Base-by-base conservation (phyloP, 2,797 vertebrate genomes). In the Aplochiton taeniatus region DNA sequence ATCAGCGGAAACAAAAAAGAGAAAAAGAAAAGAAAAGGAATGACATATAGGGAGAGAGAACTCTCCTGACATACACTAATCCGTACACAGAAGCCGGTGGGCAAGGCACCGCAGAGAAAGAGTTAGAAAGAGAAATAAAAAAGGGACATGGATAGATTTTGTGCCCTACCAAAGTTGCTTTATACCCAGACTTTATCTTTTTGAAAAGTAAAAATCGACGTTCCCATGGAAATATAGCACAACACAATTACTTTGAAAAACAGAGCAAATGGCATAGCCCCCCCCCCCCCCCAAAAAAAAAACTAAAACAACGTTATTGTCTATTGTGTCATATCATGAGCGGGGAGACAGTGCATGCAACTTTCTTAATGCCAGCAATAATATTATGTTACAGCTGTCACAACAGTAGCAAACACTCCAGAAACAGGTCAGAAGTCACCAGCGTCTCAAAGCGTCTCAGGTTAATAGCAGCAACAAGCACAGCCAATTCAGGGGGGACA, bases 1-100 rank as follows among this genome's bases (percentile, higher is more conserved):
- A 90, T 90, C 89, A 91, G 90, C 90, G 58, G 78, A 90, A 88
- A 88, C 68, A 57, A 14, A 87, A 87, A 68, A 31, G 31, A 31
- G 6, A 31, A 54, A 74, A 83, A 82, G 78, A 87, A 85, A 88
- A 82, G 80, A 82, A 81, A 87, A 87, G 83, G 82, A 87, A 86
- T 88, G 87, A 85, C 80, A 87, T 85, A 81, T 78, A 86, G 79
- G 87, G 82, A 79, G 74, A 77, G 79, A 75, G 81, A 86, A 80
- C 80, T 75, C 69, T 78, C 81, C 80, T 86, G 83, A 87, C 68
- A 8, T 20, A 72, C 66, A 68, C 76, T 52, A 79, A 80, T 73
- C 68, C 62, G 63, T 64, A 53, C 73, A 74, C 45, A 14, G 69
- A 80, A 53, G 72, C 57, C 46, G 68, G 46, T 58, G 68, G 20